A percentile compares a stretch with the other conserved stretches of the same genome.
These are phyloP conservation scores for Apoda limacodes DNA, from an alignment of 2,888 invertebrate genomes.

Conservation along the genomic window DNA sequence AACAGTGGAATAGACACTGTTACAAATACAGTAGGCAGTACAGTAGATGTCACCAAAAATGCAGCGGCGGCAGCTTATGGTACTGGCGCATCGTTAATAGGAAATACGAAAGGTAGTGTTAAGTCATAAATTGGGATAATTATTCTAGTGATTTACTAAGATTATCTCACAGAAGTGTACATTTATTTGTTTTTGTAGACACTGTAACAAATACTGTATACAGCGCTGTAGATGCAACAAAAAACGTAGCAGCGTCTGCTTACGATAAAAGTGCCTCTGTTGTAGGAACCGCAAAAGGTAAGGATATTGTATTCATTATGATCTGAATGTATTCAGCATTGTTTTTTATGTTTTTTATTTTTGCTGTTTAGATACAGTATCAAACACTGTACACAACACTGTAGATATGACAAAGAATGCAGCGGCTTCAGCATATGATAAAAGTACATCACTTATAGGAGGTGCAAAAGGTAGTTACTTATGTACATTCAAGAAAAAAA, in stretches of 20 bases:
- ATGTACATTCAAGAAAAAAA: too few species aligned
- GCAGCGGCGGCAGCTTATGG: constrained; percentile 27
- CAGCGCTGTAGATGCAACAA: constrained; percentile 35
- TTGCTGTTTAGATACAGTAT: constrained; percentile 33
- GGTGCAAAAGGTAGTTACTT: constrained; percentile 33
- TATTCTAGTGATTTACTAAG: too few species aligned
- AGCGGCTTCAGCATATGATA: constrained; percentile 33
- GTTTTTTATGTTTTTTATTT: constrained; percentile 7
- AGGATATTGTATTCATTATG: not conserved
- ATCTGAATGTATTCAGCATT: not conserved
- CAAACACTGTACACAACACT: constrained; percentile 29
- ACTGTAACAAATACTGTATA: constrained; percentile 30
- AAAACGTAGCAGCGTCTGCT: constrained; percentile 31
- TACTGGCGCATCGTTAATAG: constrained; percentile 31
- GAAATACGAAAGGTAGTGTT: constrained; percentile 23
- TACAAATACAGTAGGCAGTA: constrained; percentile 22
- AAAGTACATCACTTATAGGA: constrained; percentile 32
- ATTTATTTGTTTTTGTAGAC: constrained; percentile 30
- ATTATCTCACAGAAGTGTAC: too few species aligned
- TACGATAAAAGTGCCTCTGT: constrained; percentile 32
- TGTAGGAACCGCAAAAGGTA: constrained; percentile 20
- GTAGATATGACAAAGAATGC: constrained; percentile 38
- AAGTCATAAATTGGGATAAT: not conserved
- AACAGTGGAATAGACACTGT: constrained; percentile 38
- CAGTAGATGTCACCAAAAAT: constrained; percentile 29